Evolutionary conservation across 2,113 vertebrate species (phyloP).

Genomic region (Sylvia atricapilla): DNA sequence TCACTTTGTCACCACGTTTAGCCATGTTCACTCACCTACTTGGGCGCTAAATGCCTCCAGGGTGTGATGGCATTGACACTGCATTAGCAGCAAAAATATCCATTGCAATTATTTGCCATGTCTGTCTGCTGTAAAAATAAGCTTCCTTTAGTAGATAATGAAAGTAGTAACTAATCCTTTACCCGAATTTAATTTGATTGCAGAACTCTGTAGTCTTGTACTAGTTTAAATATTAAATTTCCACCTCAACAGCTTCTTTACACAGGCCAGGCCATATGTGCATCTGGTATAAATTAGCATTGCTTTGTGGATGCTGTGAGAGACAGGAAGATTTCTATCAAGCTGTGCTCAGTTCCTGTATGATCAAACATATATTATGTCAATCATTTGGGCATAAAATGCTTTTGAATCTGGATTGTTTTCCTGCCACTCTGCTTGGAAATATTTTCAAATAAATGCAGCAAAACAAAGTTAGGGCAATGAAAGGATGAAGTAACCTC

Average conservation of each 20-base stretch:
- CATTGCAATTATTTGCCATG: background rate
- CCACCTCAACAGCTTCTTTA: background rate
- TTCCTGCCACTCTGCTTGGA: background rate
- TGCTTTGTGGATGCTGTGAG: background rate
- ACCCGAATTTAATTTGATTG: background rate
- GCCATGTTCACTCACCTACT: background rate
- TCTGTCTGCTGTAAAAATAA: background rate
- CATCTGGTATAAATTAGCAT: slow-evolving; percentile 39
- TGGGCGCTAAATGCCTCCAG: background rate
- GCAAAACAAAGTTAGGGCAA: background rate
- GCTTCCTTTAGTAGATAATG: background rate
- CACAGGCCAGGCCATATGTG: background rate
- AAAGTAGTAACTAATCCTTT: background rate
- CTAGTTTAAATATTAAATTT: slow-evolving; percentile 26
- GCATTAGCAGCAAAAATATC: background rate
- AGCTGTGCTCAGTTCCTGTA: background rate
- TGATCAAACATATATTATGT: slow-evolving; percentile 16
- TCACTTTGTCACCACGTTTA: background rate
- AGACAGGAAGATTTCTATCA: slow-evolving; percentile 53
- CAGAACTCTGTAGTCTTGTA: background rate
- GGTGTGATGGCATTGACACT: background rate
- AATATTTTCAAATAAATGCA: background rate
- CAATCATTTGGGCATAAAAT: background rate
- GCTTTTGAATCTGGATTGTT: background rate
- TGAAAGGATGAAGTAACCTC: background rate